Conservation (phyloP, 2,888 invertebrate genomes). For the Apodemia duryi region DNA sequence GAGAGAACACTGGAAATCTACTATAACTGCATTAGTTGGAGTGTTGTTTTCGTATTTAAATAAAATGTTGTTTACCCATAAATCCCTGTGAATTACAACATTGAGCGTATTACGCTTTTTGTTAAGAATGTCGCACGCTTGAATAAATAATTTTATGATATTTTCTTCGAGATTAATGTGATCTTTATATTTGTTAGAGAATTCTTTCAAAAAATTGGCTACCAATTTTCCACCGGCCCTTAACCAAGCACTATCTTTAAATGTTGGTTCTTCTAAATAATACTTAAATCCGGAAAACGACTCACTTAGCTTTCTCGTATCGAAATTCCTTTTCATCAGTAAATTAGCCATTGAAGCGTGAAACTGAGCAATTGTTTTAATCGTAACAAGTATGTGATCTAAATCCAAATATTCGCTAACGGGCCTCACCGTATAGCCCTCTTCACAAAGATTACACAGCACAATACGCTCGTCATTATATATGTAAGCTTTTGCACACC, state of each 20-base stretch:
- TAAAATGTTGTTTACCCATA: constrained; percentile 4
- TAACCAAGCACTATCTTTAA: background rate
- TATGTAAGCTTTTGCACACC: constrained; percentile 15
- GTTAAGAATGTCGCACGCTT: background rate
- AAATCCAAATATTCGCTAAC: constrained; percentile 5
- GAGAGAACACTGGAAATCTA: background rate
- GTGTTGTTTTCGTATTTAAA: constrained; percentile 3
- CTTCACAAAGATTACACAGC: constrained; percentile 12
- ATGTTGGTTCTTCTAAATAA: constrained; percentile 1
- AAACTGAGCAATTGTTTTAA: background rate
- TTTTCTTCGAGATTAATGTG: background rate
- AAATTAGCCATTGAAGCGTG: background rate
- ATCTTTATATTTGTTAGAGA: background rate
- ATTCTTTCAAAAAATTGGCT: constrained; percentile 5
- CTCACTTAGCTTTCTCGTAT: background rate
- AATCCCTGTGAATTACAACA: background rate
- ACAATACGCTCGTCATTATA: constrained; percentile 6
- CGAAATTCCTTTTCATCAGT: background rate
- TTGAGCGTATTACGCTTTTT: background rate
- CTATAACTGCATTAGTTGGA: background rate
- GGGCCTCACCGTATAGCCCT: background rate
- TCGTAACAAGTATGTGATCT: background rate
- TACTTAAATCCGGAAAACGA: background rate
- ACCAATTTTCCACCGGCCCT: background rate
- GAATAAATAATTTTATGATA: background rate